Conservation (phyloP, 2,113 vertebrate genomes). For the Grallaria varia region DNA sequence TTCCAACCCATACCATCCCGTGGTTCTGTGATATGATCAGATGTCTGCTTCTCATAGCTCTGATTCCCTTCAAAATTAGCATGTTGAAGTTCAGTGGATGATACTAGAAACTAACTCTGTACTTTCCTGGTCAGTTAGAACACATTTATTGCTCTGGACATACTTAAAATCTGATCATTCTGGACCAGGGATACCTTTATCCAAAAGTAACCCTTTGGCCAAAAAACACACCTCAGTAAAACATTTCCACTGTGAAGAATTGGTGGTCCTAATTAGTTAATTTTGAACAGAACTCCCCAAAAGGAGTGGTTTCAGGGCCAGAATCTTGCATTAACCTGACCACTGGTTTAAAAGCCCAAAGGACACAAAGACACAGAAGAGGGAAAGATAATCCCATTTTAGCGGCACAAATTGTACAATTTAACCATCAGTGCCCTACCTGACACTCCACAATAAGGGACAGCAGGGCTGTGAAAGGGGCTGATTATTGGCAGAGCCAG, state of each 20-base stretch:
- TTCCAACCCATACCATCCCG: neutral
- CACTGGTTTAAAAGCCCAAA: neutral
- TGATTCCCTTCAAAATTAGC: neutral
- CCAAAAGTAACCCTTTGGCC: neutral
- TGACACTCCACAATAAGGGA: neutral
- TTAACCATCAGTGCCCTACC: neutral
- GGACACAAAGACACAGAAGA: neutral
- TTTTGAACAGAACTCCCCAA: neutral
- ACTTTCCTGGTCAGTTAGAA: neutral
- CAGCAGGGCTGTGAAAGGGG: neutral
- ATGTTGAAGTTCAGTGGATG: neutral
- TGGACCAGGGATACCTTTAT: neutral
- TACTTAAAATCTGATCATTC: neutral
- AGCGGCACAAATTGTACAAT: neutral
- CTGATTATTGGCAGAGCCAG: neutral
- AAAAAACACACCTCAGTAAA: neutral
- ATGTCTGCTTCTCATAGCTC: neutral
- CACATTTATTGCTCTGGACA: neutral
- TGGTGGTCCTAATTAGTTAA: neutral
- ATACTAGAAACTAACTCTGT: neutral
- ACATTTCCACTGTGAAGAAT: neutral
- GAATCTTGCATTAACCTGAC: neutral
- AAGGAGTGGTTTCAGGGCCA: fast-evolving
- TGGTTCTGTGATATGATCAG: neutral
- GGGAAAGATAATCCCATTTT: neutral